Evolutionary conservation across 2,113 vertebrate species (phyloP).

Genomic region (Mesembrinibis cayennensis): DNA sequence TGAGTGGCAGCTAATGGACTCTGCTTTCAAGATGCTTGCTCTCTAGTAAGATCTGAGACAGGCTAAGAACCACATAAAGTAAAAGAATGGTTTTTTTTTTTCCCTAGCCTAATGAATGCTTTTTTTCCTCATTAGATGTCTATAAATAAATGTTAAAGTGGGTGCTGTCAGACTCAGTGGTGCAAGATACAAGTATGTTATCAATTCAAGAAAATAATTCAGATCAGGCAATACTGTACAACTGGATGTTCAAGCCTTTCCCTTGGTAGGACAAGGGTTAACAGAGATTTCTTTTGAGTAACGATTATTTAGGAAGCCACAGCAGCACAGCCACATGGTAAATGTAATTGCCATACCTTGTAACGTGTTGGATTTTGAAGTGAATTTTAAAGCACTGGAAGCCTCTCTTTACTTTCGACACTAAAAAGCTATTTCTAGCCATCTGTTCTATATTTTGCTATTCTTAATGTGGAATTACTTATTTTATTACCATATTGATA

Average conservation of each 20-base stretch:
- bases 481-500: neutral
- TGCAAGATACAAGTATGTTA: neutral
- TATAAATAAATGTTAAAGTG: neutral
- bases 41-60: neutral
- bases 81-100: neutral
- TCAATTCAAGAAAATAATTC: neutral
- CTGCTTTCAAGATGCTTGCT: neutral
- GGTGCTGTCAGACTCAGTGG: neutral
- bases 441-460: neutral
- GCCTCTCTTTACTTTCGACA: neutral
- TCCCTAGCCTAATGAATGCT: neutral
- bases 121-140: neutral
- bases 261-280: neutral
- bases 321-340: neutral
- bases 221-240: neutral
- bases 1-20: neutral
- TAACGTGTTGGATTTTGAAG: neutral
- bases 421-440: constrained; percentile 29
- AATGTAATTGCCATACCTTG: neutral
- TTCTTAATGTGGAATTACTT: neutral
- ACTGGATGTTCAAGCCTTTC: neutral
- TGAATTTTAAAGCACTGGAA: neutral
- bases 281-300: neutral
- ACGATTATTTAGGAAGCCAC: neutral
- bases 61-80: neutral